These are phyloP conservation scores for Drosophila fungiperda DNA, from an alignment of 2,888 invertebrate species.

Conservation along the genomic window DNA sequence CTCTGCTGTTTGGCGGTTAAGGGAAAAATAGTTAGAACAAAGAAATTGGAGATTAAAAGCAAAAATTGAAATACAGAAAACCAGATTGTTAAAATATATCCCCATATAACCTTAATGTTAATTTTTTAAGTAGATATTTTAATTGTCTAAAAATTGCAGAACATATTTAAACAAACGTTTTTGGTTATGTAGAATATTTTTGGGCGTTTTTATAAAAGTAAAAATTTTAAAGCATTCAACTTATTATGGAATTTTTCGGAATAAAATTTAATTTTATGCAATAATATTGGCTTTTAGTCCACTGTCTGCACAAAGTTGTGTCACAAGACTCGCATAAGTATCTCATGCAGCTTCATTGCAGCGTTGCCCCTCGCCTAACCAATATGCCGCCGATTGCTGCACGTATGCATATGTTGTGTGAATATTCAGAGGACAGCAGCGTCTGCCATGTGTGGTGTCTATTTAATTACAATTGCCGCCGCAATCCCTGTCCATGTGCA, in stretches of 20 bases:
- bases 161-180: neutral
- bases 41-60: neutral
- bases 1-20: slow-evolving; percentile 30
- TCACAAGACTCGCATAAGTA: slow-evolving; percentile 28
- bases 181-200: neutral
- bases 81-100: neutral
- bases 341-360: slow-evolving; percentile 33
- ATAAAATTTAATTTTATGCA: neutral
- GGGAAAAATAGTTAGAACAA: slow-evolving; percentile 6
- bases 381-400: slow-evolving; percentile 18
- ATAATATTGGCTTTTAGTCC: neutral
- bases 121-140: neutral
- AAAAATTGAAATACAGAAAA: neutral
- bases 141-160: neutral
- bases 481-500: slow-evolving; percentile 77
- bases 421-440: slow-evolving; percentile 22
- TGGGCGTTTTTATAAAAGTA: neutral
- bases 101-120: neutral
- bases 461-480: slow-evolving; percentile 84
- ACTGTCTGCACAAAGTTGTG: slow-evolving; percentile 20
- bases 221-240: neutral
- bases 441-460: slow-evolving; percentile 75
- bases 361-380: slow-evolving; percentile 16
- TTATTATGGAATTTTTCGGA: neutral
- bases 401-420: slow-evolving; percentile 5